These are phyloP conservation scores for Lithophane semibrunnea DNA, from an alignment of 2,888 invertebrate species.

Conservation along the genomic window DNA sequence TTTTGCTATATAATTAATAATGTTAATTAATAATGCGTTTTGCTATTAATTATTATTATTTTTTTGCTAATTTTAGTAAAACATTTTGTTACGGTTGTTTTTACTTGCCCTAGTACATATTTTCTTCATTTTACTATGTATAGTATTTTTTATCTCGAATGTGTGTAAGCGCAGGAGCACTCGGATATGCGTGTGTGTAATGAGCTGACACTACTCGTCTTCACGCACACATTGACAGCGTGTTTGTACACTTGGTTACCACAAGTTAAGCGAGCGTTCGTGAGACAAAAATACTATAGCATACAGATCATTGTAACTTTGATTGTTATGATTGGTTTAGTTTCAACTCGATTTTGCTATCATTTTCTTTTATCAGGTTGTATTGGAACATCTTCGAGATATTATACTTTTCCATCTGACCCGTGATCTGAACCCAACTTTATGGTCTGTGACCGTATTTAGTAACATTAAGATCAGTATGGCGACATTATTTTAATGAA, in stretches of 20 bases:
- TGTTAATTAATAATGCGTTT: too few species aligned
- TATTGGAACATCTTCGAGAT: neutral
- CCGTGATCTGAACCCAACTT: neutral
- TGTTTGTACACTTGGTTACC: too few species aligned
- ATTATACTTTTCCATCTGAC: neutral
- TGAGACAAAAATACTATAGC: neutral
- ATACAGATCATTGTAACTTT: neutral
- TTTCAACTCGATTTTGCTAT: neutral
- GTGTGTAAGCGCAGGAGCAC: too few species aligned
- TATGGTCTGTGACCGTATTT: neutral
- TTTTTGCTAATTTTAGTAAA: neutral
- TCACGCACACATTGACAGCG: too few species aligned
- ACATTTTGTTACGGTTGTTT: neutral
- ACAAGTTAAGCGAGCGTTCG: too few species aligned
- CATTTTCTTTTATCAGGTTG: neutral
- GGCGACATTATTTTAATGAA: slow-evolving; percentile 23
- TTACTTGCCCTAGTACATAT: neutral
- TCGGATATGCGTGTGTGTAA: too few species aligned
- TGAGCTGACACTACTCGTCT: too few species aligned
- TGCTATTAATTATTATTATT: too few species aligned
- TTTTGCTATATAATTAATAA: too few species aligned
- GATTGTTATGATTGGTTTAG: neutral
- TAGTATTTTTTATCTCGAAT: too few species aligned
- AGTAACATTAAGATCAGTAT: slow-evolving; percentile 17
- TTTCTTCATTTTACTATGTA: neutral